Evolutionary conservation across 2,113 vertebrate species (phyloP), one percentile per base, ranked within the genome.

Genomic region (Gallinago undulata): DNA sequence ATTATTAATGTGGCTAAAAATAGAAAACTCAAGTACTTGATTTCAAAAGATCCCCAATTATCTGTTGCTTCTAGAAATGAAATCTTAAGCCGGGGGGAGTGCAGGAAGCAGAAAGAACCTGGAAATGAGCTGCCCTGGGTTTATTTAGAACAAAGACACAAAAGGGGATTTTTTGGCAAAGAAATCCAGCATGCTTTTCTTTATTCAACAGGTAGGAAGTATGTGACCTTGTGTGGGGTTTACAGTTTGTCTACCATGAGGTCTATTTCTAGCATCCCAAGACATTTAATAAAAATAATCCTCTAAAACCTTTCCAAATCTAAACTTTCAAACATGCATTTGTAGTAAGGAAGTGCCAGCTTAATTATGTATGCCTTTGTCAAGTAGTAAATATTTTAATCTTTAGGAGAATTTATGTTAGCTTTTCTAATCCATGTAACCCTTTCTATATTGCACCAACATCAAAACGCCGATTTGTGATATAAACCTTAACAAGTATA

Each of bases 11-110:
- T 30, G 48, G 73, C 96, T 95, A 96, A 96, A 98, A 97, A 97
- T 88, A 98, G 97, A 94, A 95, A 86, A 41, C 89, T 74, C 64
- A 90, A 94, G 81, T 59, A 80, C 68, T 51, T 62, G 89, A 89
- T 97, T 96, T 97, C 90, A 93, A 97, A 98, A 97, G 95, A 95
- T 96, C 73, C 91, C 95, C 97, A 97, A 96, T 98, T 97, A 97
- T 97, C 89, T 95, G 70, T 96, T 87, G 53, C 97, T 97, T 97
- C 92, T 93, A 92, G 96, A 98, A 98, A 98, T 95, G 95, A 94
- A 92, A 96, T 97, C 74, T 39, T 97, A 95, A 97, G 94, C 92
- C 17, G 8, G 45, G 81, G 22, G 25, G 39, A 28, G 51, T 12
- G 27, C 13, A 85, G 70, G 81, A 96, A 94, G 80, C 75, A 98